Percentiles rank a stretch among this genome's conserved stretches.
These are phyloP conservation scores for Rhagologus leucostigma DNA, from an alignment of 2,113 vertebrate species.

Conservation along the genomic window DNA sequence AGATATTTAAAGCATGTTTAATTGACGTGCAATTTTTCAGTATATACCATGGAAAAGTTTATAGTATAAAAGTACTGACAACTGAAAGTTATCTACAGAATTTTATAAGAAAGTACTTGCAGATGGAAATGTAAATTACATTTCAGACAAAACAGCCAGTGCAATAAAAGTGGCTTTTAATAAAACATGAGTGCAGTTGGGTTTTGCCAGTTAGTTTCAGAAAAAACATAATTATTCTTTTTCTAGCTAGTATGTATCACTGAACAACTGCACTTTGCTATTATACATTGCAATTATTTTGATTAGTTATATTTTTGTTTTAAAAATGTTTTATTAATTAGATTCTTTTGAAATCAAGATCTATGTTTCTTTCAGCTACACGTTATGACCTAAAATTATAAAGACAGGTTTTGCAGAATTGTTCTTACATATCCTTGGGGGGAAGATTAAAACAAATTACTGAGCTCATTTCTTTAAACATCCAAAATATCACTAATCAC, in stretches of 20 bases:
- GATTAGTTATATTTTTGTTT: constrained; percentile 3
- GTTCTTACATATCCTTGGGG: background rate
- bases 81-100: constrained; percentile 73
- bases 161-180: constrained; percentile 73
- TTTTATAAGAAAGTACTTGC: constrained; percentile 73
- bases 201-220: constrained; percentile 67
- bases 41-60: constrained; percentile 62
- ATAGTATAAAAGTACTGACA: constrained; percentile 61
- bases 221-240: constrained; percentile 65
- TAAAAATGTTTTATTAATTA: constrained; percentile 38
- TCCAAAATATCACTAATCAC: background rate
- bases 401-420: background rate
- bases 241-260: constrained; percentile 52
- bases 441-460: background rate
- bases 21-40: constrained; percentile 54
- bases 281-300: constrained; percentile 22
- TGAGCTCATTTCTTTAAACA: background rate
- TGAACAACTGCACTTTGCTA: constrained; percentile 11
- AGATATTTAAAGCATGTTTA: constrained; percentile 63
- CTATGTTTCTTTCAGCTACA: background rate
- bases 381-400: background rate
- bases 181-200: constrained; percentile 69
- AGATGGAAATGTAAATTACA: constrained; percentile 71
- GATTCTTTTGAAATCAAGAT: constrained; percentile 11
- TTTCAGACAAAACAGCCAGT: constrained; percentile 64